Evolutionary conservation across 1,140 invertebrate species (phyloP), one percentile per base, ranked within the genome.

Genomic region (Platyscapa corneri): DNA sequence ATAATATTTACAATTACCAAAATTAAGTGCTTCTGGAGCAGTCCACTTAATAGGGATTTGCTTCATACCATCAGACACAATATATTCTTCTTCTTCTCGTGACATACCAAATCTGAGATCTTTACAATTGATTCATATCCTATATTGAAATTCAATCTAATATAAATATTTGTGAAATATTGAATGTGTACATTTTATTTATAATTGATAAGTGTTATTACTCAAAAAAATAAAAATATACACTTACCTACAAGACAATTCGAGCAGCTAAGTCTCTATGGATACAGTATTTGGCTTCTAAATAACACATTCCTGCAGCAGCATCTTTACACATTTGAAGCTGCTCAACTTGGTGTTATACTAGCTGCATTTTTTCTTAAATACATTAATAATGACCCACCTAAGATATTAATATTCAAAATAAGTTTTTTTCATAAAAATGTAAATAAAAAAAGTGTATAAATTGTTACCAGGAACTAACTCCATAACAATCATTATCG

Each of bases 401-500:
- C 97, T 98, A n/a, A 23, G 37, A 78, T 79, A 23, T 37, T 82
- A 27, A 81, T 30, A 56, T 56, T 34, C 65, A 12, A 32, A 0
- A 32, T 20, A 37, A 64, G 30, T 49, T 37, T 82, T 67, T 23
- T 16, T 65, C 64, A 81, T 84, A 85, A 85, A 56, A 77, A 77
- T 65, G 78, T 82, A 65, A 79, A 23, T 3, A 72, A 60, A 42
- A 77, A 64, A 32, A 32, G 56, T 14, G 5, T 42, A 82, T 79
- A 12, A 27, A 42, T 27, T 65, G 89, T 91, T 92, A 97, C 97
- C 97, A 88, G 97, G 95, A n/a, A 99, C 98, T 82, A 98, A 94
- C 94, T 99, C 98, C 98, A 99, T 99, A 34, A 99, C 97, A 90
- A 99, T 99, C 98, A 99, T 99, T 77, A 99, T 98, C 0, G 99